A percentile compares a stretch with the other conserved stretches of the same genome.
These are phyloP conservation scores for Habrosyne pyritoides DNA, from an alignment of 2,888 invertebrate species.

Conservation along the genomic window DNA sequence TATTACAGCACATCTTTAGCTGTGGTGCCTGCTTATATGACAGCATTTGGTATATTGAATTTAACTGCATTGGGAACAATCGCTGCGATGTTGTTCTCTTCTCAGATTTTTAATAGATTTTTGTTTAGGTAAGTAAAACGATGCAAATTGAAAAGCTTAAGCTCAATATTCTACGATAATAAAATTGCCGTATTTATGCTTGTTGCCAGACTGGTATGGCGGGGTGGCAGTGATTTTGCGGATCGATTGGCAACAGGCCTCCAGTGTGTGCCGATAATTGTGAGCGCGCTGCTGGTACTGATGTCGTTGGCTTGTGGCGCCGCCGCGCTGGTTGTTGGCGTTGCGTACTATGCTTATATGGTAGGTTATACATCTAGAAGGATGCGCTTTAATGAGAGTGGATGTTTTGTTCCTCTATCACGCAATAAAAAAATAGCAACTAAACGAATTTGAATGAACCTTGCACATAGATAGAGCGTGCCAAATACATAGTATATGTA, in stretches of 20 bases:
- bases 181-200: too few species aligned
- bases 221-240: constrained; percentile 75
- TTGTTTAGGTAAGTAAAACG: constrained; percentile 82
- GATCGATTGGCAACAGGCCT: constrained; percentile 86
- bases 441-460: too few species aligned
- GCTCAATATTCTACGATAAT: too few species aligned
- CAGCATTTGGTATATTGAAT: constrained; percentile 84
- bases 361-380: constrained; percentile 74
- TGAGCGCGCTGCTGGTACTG: constrained; percentile 85
- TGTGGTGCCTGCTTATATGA: constrained; percentile 85
- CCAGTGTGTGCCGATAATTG: constrained; percentile 86
- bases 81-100: constrained; percentile 85
- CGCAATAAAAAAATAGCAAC: too few species aligned
- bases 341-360: constrained; percentile 87
- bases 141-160: too few species aligned
- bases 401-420: too few species aligned
- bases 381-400: too few species aligned
- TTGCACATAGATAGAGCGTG: too few species aligned
- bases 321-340: constrained; percentile 86
- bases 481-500: too few species aligned
- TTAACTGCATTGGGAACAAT: constrained; percentile 80
- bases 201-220: constrained; percentile 73
- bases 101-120: constrained; percentile 87
- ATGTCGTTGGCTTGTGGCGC: constrained; percentile 89
- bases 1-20: constrained; percentile 76